These are phyloP conservation scores for Muscicapa comitata DNA, from an alignment of 2,797 vertebrate species.

Conservation along the genomic window DNA sequence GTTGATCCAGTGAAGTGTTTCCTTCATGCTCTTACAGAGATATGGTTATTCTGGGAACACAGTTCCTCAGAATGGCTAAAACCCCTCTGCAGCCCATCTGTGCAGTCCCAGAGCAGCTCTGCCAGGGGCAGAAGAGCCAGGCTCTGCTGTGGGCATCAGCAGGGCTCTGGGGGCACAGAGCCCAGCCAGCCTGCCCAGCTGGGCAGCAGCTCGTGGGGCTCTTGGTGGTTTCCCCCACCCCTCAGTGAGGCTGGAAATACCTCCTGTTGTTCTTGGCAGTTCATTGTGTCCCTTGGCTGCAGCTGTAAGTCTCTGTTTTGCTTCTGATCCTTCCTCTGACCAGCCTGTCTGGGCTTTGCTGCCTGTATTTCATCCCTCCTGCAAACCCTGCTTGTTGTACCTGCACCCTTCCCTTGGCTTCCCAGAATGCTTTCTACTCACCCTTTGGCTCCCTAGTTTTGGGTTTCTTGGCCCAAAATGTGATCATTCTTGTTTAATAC, in stretches of 20 bases:
- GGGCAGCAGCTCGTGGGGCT: not conserved
- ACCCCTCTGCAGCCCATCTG: not conserved
- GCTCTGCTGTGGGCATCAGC: not conserved
- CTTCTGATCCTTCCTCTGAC: not conserved
- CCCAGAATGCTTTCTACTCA: not conserved
- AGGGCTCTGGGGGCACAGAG: not conserved
- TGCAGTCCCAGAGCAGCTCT: not conserved
- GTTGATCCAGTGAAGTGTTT: not conserved
- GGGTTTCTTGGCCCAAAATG: not conserved
- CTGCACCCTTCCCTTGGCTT: not conserved
- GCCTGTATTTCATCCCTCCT: not conserved
- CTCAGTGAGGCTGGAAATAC: not conserved
- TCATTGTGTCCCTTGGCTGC: not conserved
- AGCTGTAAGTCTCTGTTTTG: not conserved
- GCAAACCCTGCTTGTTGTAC: not conserved
- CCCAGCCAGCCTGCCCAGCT: not conserved
- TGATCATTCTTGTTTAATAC: not conserved
- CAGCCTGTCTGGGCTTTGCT: not conserved
- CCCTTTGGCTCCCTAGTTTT: not conserved
- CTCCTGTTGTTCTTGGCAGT: slow-evolving; percentile 9
- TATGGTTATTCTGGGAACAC: not conserved
- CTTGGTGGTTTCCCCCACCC: not conserved
- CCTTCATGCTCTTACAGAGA: not conserved
- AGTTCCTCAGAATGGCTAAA: not conserved
- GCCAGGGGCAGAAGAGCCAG: not conserved